Base-by-base conservation (phyloP, 2,797 vertebrate genomes). In the Lepilemur ruficaudatus region DNA sequence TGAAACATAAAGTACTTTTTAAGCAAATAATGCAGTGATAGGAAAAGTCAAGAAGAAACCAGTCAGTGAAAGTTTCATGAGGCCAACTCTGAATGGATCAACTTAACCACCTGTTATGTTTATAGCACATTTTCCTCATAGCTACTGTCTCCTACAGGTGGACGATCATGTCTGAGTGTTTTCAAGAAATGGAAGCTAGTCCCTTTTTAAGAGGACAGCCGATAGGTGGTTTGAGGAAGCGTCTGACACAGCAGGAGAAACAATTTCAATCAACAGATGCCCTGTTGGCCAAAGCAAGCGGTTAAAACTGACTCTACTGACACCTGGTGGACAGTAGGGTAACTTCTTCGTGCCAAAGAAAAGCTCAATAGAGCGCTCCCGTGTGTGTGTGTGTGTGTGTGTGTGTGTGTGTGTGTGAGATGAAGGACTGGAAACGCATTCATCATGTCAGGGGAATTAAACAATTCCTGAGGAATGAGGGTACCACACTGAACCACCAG, bases 301-400 rank as follows among this genome's bases (percentile, higher is more conserved):
- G 9, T 11, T 80, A 8, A 76, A 92, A 50, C 88, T 94, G 97
- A 91, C 76, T 96, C 94, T 98, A 83, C 94, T 97, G 97, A 97
- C 97, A 97, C 94, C 97, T 95, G 84, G 93, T 95, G 96, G 98
- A 94, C n/a, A 72, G 76, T 30, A 72, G 89, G 82, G 94, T 80
- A 59, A 76, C 25, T 79, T 88, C 35, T 57, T 23, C 0, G n/a
- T 61, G 70, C 52, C 96, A 83, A 50, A 76, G 61, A 72, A 69
- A 92, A 48, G 46, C 8, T 61, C 0, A 32, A 17, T 65, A 65
- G 35, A 65, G 17, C 4, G 3, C 63, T 4, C 10, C 52, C 52
- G 1, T 28, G 23, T 25, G 69, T 11, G 32, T 30, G 23, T 12
- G 23, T 4, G n/a, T 14, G 13, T 41, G 46, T 65, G 30, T 6